Base-by-base conservation (phyloP, 92 coral and sea anemone species). In the Epizoanthus rinbou region DNA sequence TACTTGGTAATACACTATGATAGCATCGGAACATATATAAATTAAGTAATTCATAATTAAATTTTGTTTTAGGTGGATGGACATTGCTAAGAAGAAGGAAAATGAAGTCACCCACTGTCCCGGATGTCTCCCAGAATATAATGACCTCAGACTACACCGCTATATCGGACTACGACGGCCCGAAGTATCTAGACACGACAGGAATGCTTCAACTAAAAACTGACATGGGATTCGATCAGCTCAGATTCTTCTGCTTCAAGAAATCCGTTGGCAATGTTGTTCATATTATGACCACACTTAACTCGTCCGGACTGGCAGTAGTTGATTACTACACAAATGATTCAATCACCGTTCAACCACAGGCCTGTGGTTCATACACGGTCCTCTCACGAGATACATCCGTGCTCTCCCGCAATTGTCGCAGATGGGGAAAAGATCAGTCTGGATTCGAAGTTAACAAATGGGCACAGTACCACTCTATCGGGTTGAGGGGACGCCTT, bases 181-280 rank as follows among this genome's bases (percentile, higher is more conserved):
- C 15, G 3, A 24, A 28, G 37, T 41, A 8, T 19, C 18, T 66
- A 0, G 16, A n/a, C 9, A 24, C 72, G 16, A 41, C 72, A 25
- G 72, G 72, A 14, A 10, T 66, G 37, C 37, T 25, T 9, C 39
- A 23, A 8, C 72, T 66, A 5, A 66, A 66, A 28, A 11, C 37
- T 11, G 72, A 66, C 45, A 66, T 66, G 43, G 41, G 47, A 9
- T 66, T 66, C 17, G 72, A 66, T 66, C 72, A 66, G 72, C 10
- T 66, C 41, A 66, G 72, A 6, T 2, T 66, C 37, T 66, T 66
- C 72, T 66, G 72, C n/a, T 66, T 41, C 14, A 66, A 66, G 33
- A 66, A 28, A 66, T 66, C 72, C 17, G 72, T 66, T 0, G 72
- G 72, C 1, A 66, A 41, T 24, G 41, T 28, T 25, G 47, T 66